Base-by-base conservation (phyloP, 2,888 invertebrate species). In the Leptinotarsa tumamoca region DNA sequence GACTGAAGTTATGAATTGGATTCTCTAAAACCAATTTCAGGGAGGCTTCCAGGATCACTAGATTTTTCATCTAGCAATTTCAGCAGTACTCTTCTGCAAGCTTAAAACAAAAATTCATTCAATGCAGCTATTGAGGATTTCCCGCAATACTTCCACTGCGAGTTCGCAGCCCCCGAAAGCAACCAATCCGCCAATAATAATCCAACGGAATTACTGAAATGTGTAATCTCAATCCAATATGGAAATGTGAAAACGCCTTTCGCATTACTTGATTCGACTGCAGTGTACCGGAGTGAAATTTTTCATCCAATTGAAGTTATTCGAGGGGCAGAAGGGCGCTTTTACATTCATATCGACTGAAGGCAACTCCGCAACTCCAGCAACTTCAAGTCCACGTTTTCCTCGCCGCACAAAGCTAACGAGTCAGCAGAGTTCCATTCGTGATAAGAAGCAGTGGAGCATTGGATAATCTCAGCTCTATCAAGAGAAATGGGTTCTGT, bases 351-450 rank as follows among this genome's bases (percentile, higher is more conserved):
- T 27, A 18, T n/a, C 21, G 63, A 61, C 56, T 63, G 56, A 54
- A 14, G 51, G 58, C 49, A 33, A 56, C 73, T 51, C 73, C 23
- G 68, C 68, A 72, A 75, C 75, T 75, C 63, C 66, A 56, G 43
- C 68, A 72, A 75, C 74, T 72, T 73, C 63, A 66, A 66, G 70
- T 74, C 73, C 49, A 71, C 73, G 51, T 73, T 61, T 58, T 58
- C 58, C 51, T 54, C 27, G 51, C 68, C 73, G 67, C 72, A 75
- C 75, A 77, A 79, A 79, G 79, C 79, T 79, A 79, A 79, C 79
- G 79, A 79, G 77, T 79, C 79, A 77, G 79, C 77, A 79, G 72
- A 77, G 73, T 79, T 77, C 77, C 58, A 71, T 79, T 72, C 73
- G 71, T 61, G 77, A 77, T 75, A 73, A 74, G 74, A 73, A 27